Base-by-base conservation (phyloP, 1,140 invertebrate genomes). In the Achatina immaculata region DNA sequence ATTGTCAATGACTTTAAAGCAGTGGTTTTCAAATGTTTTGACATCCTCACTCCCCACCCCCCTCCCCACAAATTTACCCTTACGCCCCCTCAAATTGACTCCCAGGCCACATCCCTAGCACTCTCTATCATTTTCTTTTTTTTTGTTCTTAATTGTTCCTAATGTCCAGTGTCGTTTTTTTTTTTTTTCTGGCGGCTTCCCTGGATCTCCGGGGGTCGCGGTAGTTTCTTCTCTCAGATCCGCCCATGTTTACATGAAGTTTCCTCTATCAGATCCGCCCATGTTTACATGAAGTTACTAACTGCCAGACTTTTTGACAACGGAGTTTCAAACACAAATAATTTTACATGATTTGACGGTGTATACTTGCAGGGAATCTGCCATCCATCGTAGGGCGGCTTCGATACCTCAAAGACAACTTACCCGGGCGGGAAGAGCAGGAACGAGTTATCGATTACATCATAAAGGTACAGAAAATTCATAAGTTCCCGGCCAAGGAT, bases 331-430 rank as follows among this genome's bases (percentile, higher is more conserved):
- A n/a, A n/a, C n/a, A n/a, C n/a, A n/a, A n/a, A n/a, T n/a, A n/a
- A n/a, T n/a, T n/a, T n/a, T n/a, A n/a, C n/a, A n/a, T n/a, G n/a
- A n/a, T n/a, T n/a, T n/a, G n/a, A n/a, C n/a, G n/a, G n/a, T n/a
- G n/a, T n/a, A n/a, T n/a, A n/a, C n/a, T n/a, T n/a, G n/a, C 74
- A 55, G 55, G 74, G 74, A 58, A 76, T 14, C 31, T 76, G 31
- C 51, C 48, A 38, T 40, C n/a, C 1, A 76, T 76, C 0, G 48
- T 45, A 1, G 58, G 48, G 1, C 73, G 73, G 55, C 74, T 76
- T 28, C 74, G 40, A 14, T 62, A 65, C 34, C 36, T 76, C 51
- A 75, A n/a, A 4, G 51, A 55, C 31, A 76, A 62, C 36, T 21
- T 76, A 24, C 74, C 74, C 42, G 74, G 74, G 3, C 1, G 24